These are phyloP conservation scores for Lycopodina hypogea DNA, from an alignment of 37 sponge, comb jelly and placozoan species.

Conservation along the genomic window DNA sequence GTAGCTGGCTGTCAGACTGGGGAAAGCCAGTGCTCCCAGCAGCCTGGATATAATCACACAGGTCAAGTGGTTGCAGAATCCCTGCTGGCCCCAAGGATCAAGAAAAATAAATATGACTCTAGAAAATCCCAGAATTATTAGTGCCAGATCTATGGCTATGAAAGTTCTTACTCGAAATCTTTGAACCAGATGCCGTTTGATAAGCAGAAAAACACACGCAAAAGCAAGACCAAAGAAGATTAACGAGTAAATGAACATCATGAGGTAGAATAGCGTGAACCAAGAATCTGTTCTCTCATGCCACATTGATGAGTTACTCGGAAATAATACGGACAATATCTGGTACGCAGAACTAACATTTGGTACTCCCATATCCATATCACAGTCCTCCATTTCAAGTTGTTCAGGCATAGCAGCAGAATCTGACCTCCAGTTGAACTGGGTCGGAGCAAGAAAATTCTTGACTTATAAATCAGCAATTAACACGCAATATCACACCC, in stretches of 20 bases:
- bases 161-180: constrained; percentile 53
- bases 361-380: neutral
- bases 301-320: constrained; percentile 10
- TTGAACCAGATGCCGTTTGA: constrained; percentile 22
- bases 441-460: too few species aligned
- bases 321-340: neutral
- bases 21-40: constrained; percentile 43
- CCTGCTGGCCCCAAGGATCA: constrained; percentile 32
- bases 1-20: constrained; percentile 68
- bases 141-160: constrained; percentile 43
- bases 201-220: constrained; percentile 15
- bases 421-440: too few species aligned
- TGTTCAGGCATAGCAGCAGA: too few species aligned
- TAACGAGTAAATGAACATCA: constrained; percentile 14
- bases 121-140: constrained; percentile 48
- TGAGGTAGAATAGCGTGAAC: constrained; percentile 34
- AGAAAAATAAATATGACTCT: constrained; percentile 24
- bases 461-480: too few species aligned
- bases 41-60: constrained; percentile 34
- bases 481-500: too few species aligned
- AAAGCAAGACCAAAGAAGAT: constrained; percentile 32
- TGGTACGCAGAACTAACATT: neutral
- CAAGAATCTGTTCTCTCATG: constrained; percentile 8
- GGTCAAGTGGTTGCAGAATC: constrained; percentile 14
- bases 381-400: neutral